A percentile compares a stretch with the other conserved stretches of the same genome.
Evolutionary conservation across 2,113 vertebrate species (phyloP).

Genomic region (Carettochelys insculpta): DNA sequence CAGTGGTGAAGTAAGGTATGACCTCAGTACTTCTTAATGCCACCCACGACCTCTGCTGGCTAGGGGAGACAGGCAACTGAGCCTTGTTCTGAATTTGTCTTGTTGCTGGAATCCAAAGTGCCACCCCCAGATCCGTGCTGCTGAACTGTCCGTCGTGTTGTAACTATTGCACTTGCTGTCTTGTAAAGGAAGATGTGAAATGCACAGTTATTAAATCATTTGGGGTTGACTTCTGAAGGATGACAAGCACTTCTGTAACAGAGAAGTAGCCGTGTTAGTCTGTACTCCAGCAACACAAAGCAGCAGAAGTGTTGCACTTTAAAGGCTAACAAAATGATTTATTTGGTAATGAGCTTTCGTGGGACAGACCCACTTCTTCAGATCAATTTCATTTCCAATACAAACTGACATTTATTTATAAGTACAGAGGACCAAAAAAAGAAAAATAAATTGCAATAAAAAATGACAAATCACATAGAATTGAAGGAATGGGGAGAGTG

Average conservation of each 20-base stretch:
- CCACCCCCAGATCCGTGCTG: background rate
- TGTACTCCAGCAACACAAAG: too few relatives aligned
- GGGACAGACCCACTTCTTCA: too few relatives aligned
- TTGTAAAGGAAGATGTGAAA: background rate
- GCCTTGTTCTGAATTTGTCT: background rate
- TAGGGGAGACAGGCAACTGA: background rate
- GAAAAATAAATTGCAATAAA: too few relatives aligned
- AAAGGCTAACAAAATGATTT: too few relatives aligned
- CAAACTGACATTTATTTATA: too few relatives aligned
- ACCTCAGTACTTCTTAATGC: background rate
- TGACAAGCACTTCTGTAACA: background rate
- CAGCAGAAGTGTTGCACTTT: too few relatives aligned
- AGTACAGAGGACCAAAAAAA: too few relatives aligned
- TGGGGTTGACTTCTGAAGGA: background rate
- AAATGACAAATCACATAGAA: too few relatives aligned
- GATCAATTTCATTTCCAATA: too few relatives aligned
- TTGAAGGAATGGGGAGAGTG: too few relatives aligned
- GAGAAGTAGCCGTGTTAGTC: too few relatives aligned
- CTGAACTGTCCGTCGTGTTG: background rate
- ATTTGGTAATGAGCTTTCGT: too few relatives aligned
- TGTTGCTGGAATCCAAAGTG: background rate
- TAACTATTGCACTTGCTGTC: background rate
- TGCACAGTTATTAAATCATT: background rate
- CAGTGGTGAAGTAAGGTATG: background rate
- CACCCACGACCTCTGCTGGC: background rate